Evolutionary conservation across 2,888 invertebrate species (phyloP).

Genomic region (Steinernema hermaphroditum): DNA sequence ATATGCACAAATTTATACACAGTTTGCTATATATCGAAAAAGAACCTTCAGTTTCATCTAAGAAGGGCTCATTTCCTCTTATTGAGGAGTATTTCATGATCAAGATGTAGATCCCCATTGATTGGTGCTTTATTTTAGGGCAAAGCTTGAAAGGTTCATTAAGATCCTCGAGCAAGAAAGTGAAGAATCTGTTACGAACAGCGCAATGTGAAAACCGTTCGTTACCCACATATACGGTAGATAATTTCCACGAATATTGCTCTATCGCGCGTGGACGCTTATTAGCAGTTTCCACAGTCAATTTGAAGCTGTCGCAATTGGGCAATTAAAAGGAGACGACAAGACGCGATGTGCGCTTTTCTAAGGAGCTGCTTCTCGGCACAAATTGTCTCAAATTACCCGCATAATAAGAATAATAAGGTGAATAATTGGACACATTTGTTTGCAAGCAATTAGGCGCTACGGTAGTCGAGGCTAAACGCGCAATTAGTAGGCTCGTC

Average conservation of each 20-base stretch:
- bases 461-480: slow-evolving; percentile 15
- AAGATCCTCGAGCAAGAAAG: too few species aligned
- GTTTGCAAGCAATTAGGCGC: slow-evolving; percentile 15
- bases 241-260: not conserved
- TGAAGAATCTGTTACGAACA: too few species aligned
- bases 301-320: slow-evolving; percentile 24
- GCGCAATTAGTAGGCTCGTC: slow-evolving; percentile 11
- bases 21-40: too few species aligned
- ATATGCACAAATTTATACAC: too few species aligned
- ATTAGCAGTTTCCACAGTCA: slow-evolving; percentile 4
- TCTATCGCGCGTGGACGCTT: not conserved
- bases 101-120: too few species aligned
- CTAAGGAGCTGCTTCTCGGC: not conserved
- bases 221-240: not conserved
- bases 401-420: slow-evolving; percentile 28
- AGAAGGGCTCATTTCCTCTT: too few species aligned
- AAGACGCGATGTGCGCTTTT: not conserved
- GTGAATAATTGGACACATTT: slow-evolving; percentile 26
- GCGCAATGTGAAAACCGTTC: too few species aligned
- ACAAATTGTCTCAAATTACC: slow-evolving; percentile 26
- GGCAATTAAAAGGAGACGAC: slow-evolving; percentile 13
- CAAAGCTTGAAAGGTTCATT: too few species aligned
- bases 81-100: too few species aligned
- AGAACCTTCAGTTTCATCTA: too few species aligned
- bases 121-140: too few species aligned